phyloP scores from a whole-genome alignment of 1,140 invertebrate species.

The Atta texana region DNA sequence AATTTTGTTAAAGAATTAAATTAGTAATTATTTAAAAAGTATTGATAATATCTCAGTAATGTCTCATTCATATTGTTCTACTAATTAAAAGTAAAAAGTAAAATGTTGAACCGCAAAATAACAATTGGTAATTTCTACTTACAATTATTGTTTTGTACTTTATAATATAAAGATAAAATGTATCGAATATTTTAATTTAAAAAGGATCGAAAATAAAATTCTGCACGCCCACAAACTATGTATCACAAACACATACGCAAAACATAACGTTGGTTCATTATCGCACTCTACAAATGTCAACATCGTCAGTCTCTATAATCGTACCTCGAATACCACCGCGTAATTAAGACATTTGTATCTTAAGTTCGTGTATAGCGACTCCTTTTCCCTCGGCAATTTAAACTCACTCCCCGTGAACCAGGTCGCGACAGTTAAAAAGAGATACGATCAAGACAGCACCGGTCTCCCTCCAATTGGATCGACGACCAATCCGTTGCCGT shows the following conservation, averaged over 20 bases:
- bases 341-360: conserved; percentile 73
- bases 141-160: background rate
- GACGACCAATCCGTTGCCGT: conserved; percentile 65
- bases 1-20: too few species aligned
- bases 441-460: conserved; percentile 72
- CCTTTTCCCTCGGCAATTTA: conserved; percentile 62
- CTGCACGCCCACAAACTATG: background rate
- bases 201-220: background rate
- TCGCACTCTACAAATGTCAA: conserved; percentile 43
- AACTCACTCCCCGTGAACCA: conserved; percentile 65
- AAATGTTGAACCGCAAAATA: too few species aligned
- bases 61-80: too few species aligned
- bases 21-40: background rate
- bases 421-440: conserved; percentile 66
- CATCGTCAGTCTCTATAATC: conserved; percentile 51
- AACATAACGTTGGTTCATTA: background rate
- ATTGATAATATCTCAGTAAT: too few species aligned
- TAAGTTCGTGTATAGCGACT: conserved; percentile 1
- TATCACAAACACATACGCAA: background rate
- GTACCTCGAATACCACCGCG: conserved; percentile 49
- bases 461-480: conserved; percentile 60
- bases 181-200: background rate
- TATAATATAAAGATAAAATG: background rate
- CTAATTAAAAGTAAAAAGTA: too few species aligned
- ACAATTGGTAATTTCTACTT: background rate